Evolutionary conservation across 2,113 vertebrate genomes (phyloP).

Genomic region (Danio rerio): GRCz12tu NC_133184.1:1802501-1803000

Average conservation of each 20-base stretch:
- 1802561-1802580: slow-evolving; percentile 56
- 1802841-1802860: not conserved
- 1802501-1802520: not conserved
- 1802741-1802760: not conserved
- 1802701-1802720: slow-evolving; percentile 17
- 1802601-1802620: slow-evolving; percentile 24
- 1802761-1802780: not conserved
- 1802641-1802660: not conserved
- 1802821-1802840: not conserved
- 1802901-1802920: not conserved
- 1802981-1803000: too few species aligned
- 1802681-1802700: slow-evolving; percentile 39
- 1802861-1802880: not conserved
- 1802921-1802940: not conserved
- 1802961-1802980: not conserved
- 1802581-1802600: not conserved
- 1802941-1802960: not conserved
- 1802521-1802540: not conserved
- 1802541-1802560: not conserved
- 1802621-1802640: not conserved
- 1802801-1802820: slow-evolving; percentile 9
- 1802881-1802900: not conserved
- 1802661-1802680: slow-evolving; percentile 47
- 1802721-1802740: not conserved
- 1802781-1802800: not conserved